Evolutionary conservation across 1,140 invertebrate species (phyloP), one percentile per base, ranked within the genome.

Genomic region (Choristoneura fumiferana): DNA sequence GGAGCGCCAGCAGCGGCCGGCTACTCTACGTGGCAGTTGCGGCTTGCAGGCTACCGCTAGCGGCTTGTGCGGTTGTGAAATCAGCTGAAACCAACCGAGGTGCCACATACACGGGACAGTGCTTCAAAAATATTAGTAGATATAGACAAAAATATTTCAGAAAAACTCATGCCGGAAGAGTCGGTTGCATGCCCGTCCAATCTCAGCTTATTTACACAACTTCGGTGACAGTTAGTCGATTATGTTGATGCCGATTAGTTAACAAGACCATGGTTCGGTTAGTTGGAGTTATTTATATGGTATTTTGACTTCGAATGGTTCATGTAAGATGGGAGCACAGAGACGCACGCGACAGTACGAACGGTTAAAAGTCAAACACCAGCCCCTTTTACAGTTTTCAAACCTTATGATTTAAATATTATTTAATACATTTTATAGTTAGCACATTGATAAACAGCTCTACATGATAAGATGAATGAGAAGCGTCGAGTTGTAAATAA

Each of bases 141-240:
- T 34, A 52, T 56, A 37, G 56, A 67, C 56, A 35, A 54, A 60
- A 60, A 60, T 57, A 71, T 49, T 66, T 29, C 2, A 29, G 6
- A 6, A 6, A 62, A 63, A 65, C 40, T 65, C 76, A 82, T 83
- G 81, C 81, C 65, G 52, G 40, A 59, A 65, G 60, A 72, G 59
- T 62, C 52, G 60, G 56, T 73, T 80, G 81, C 71, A 75, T 84
- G 84, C 78, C 84, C 81, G 85, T 83, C 81, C 82, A 78, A 83
- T 84, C 73, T 85, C 83, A 86, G 83, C 81, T 86, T 74, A 83
- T 82, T 82, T 78, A 57, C 81, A 86, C 83, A 84, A 81, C 76
- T 53, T 40, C 33, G n/a, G 22, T 29, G 22, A 29, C 61, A 38
- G 54, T 65, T 55, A 8, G 13, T 35, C 22, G 18, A 43, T n/a